Conservation (phyloP, 2,113 vertebrate species). For the Ivindomyrus marchei region DNA sequence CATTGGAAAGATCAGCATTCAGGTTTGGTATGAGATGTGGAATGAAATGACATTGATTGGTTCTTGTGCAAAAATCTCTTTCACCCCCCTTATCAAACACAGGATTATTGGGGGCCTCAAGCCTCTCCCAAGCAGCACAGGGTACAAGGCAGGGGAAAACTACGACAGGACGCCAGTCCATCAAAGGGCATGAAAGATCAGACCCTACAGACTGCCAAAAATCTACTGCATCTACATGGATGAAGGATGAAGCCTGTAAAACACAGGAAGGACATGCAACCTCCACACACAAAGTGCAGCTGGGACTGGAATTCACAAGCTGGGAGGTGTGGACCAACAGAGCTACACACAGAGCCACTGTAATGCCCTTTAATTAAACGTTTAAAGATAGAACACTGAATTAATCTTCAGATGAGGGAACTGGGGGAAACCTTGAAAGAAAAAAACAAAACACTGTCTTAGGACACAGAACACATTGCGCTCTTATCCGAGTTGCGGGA, state of each 20-base stretch:
- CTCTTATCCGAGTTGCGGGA: slow-evolving; percentile 53
- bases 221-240: background rate
- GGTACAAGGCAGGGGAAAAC: background rate
- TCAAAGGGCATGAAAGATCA: background rate
- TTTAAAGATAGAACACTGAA: background rate
- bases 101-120: background rate
- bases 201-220: background rate
- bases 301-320: background rate
- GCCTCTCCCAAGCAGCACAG: background rate
- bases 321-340: background rate
- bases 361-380: background rate
- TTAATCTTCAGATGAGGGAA: background rate
- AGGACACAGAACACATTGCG: slow-evolving; percentile 51
- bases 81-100: background rate
- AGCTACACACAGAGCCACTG: background rate
- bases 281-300: background rate
- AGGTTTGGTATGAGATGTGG: background rate
- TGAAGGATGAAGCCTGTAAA: background rate
- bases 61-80: background rate
- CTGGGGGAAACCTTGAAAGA: background rate
- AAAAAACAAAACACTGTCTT: background rate
- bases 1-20: background rate
- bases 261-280: background rate
- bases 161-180: background rate
- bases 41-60: background rate